Evolutionary conservation across 2,888 invertebrate genomes (phyloP).

Genomic region (Drosophila tripunctata): DNA sequence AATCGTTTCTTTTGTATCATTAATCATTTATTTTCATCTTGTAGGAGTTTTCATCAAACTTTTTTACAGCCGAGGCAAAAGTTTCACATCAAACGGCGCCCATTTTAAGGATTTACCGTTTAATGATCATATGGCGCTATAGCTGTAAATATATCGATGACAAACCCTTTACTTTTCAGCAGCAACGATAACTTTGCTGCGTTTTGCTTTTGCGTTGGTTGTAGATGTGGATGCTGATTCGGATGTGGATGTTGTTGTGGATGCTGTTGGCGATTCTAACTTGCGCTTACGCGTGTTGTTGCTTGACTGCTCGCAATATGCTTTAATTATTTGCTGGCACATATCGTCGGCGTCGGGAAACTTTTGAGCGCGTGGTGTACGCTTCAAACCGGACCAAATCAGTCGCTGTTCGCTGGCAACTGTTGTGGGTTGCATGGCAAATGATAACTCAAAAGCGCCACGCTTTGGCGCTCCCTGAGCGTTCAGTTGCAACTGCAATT

Average conservation of each 20-base stretch:
- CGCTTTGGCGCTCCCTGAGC: constrained; percentile 75
- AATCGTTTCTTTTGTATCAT: too few species aligned
- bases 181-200: constrained; percentile 7
- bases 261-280: not conserved
- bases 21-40: too few species aligned
- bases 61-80: constrained; percentile 39
- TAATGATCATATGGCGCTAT: constrained; percentile 59
- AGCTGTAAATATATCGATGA: constrained; percentile 3
- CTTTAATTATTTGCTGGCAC: constrained; percentile 26
- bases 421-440: constrained; percentile 52
- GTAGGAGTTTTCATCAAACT: too few species aligned
- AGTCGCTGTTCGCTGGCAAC: constrained; percentile 45
- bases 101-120: constrained; percentile 49
- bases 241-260: constrained; percentile 4
- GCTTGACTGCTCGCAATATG: not conserved
- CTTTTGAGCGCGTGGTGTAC: constrained; percentile 81
- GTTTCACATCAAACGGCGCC: constrained; percentile 52
- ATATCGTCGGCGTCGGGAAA: constrained; percentile 73
- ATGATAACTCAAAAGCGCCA: constrained; percentile 81
- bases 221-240: constrained; percentile 4
- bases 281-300: constrained; percentile 26
- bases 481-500: constrained; percentile 79
- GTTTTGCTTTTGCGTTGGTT: constrained; percentile 26
- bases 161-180: not conserved
- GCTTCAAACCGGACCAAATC: constrained; percentile 82